These are phyloP conservation scores for Diphyllodes magnificus DNA, from an alignment of 2,113 vertebrate genomes.

Conservation along the genomic window DNA sequence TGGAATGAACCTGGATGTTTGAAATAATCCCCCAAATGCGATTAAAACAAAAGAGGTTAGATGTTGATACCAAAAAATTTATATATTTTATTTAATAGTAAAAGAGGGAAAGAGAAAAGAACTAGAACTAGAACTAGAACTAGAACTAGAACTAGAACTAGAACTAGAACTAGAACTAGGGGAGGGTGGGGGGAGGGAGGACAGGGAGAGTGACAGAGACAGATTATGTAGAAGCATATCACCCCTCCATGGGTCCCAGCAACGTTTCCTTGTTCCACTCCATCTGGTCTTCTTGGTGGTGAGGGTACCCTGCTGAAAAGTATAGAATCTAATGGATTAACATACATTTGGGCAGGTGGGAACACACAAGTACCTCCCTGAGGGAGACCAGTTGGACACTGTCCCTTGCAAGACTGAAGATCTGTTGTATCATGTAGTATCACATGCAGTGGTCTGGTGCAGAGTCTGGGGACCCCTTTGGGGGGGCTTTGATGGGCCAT, in stretches of 20 bases:
- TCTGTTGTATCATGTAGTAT: neutral
- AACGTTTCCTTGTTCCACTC: rapidly evolving
- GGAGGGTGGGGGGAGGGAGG: rapidly evolving
- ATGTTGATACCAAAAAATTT: neutral
- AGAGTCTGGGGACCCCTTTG: neutral
- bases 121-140: too few species aligned
- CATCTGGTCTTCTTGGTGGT: neutral
- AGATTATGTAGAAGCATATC: neutral
- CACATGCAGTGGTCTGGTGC: neutral
- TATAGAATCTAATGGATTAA: neutral
- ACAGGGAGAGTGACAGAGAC: neutral
- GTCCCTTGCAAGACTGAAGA: neutral
- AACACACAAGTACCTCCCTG: neutral
- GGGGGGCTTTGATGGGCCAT: neutral
- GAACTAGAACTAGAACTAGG: too few species aligned
- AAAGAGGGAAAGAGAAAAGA: neutral
- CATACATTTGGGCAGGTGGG: neutral
- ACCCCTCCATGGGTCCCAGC: rapidly evolving
- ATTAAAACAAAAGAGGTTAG: neutral
- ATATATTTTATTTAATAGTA: neutral
- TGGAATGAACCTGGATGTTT: neutral
- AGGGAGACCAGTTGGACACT: neutral
- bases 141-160: too few species aligned
- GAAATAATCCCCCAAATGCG: neutral
- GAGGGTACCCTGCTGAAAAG: neutral